Evolutionary conservation across 2,113 vertebrate species (phyloP).

Genomic region (Acanthisitta chloris): DNA sequence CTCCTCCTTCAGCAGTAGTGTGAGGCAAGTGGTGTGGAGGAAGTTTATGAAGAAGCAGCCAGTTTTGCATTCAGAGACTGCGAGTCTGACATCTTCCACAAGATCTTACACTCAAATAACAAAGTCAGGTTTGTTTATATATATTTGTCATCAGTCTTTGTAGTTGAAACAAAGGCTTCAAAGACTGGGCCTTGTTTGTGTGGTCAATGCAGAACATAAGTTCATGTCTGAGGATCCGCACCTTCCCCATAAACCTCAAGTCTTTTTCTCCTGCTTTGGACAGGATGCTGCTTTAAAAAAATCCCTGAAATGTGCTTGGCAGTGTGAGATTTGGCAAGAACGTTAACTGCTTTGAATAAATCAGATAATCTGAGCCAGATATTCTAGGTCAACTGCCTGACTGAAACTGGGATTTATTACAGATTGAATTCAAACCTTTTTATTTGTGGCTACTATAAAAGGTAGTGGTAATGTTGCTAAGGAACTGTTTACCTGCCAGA

Average conservation of each 20-base stretch:
- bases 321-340: neutral
- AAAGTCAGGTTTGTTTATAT: neutral
- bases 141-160: constrained; percentile 1
- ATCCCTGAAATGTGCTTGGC: neutral
- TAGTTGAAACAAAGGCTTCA: constrained; percentile 12
- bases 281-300: neutral
- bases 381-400: neutral
- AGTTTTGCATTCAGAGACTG: neutral
- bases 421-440: neutral
- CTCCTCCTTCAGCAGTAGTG: neutral
- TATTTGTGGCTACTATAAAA: neutral
- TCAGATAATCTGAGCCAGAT: constrained; percentile 16
- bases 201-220: neutral
- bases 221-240: neutral
- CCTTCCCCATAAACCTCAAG: neutral
- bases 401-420: constrained; percentile 5
- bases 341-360: neutral
- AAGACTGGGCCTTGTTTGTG: neutral
- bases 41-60: neutral
- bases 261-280: neutral
- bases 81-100: neutral
- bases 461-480: constrained; percentile 42
- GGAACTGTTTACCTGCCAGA: constrained; percentile 41
- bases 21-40: neutral
- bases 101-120: neutral